Base-by-base conservation (phyloP, 2,113 vertebrate species). In the Shinisaurus crocodilurus region DNA sequence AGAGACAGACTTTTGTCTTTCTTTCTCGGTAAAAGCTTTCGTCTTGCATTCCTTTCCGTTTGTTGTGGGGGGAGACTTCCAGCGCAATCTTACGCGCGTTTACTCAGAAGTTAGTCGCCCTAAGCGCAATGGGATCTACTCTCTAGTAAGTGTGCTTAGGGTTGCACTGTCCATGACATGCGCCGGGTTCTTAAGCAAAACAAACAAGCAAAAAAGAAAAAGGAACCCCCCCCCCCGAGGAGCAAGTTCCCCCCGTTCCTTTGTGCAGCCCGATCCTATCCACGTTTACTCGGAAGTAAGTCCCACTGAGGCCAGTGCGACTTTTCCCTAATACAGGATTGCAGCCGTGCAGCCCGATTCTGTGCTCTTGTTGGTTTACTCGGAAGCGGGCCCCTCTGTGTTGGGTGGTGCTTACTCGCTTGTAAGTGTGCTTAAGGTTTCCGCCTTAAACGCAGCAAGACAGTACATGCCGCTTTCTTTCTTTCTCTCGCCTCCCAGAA, bases 221-320 rank as follows among this genome's bases (percentile, higher is more conserved):
- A 63, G 12, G 20, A 63, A 6, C 7, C 7, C 7, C 0, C 54
- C 7, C 7, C 7, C 0, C 91, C 48, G 57, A 45, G 70, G 2
- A 2, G 15, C 85, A 91, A 25, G 29, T 72, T 50, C 45, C 16
- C 63, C 63, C 82, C 43, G 12, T 70, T 27, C 48, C 34, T 86
- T 86, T 75, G 69, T 54, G 69, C 48, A 57, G 40, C n/a, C 23
- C 45, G 23, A 27, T 9, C 45, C 16, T 23, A 34, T 3, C 45
- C 84, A 70, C 18, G 67, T 50, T 37, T 85, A 32, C 45, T 72
- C 84, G 18, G 18, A 72, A 72, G 67, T 25, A 86, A 85, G 67
- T 16, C 25, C 77, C 45, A 50, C 13, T 27, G 25, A 69, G 16
- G 40, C 16, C 37, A 40, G 27, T 20, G 43, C 13, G 32, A 10